Evolutionary conservation across 2,113 vertebrate species (phyloP), one percentile per base, ranked within the genome.

Genomic region (Dicerorhinus sumatrensis): DNA sequence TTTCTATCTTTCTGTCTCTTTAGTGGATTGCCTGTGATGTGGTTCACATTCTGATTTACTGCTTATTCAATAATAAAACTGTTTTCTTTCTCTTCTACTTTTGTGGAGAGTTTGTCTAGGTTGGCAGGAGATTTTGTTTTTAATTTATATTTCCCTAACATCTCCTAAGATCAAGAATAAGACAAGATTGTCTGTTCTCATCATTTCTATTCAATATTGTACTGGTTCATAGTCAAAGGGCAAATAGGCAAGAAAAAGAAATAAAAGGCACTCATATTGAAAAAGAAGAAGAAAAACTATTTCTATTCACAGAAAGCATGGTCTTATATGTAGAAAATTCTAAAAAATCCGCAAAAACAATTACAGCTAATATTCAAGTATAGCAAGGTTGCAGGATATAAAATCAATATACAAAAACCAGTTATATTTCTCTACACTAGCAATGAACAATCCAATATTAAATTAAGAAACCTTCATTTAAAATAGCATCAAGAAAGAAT

Each of bases 81-180:
- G 33, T n/a, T 77, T 73, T 90, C 14, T 91, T 83, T 91, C 17
- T 76, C 60, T 94, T 94, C 29, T 25, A 27, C 60, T 70, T 83
- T 70, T 69, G 13, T 82, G 23, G 60, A 65, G 46, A 31, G 29
- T 39, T 91, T 77, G 39, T 81, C 48, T 81, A 18, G 29, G 23
- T 84, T 60, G 18, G 42, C 18, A 75, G 27, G 8, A 69, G 31
- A 83, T 62, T 83, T 90, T 88, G 31, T 83, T 76, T 77, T 92
- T 63, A 88, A 62, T 25, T 62, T 91, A 20, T 31, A 77, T 70
- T 92, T 91, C 18, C 65, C 60, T 42, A 62, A 70, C 21, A 77
- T 33, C 29, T 65, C 39, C 5, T 7, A 17, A 81, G 36, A 86
- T 60, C 21, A 21, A 25, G 36, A 94, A 87, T 8, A 80, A 72